Evolutionary conservation across 2,113 vertebrate genomes (phyloP).

Genomic region (Etia nguti): DNA sequence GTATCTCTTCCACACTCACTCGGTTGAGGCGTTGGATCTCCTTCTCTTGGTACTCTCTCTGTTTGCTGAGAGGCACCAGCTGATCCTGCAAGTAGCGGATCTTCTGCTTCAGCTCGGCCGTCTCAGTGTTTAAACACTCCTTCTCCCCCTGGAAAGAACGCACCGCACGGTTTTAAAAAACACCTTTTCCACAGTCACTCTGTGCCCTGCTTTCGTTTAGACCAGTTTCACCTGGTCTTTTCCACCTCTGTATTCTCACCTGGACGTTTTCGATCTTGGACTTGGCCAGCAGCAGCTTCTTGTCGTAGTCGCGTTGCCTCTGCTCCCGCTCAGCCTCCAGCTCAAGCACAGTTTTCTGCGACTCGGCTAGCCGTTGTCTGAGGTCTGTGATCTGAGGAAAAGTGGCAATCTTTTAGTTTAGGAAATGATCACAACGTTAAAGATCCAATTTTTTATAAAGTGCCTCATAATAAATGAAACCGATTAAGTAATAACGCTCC

Average conservation of each 20-base stretch:
- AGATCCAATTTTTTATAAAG: neutral
- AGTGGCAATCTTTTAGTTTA: neutral
- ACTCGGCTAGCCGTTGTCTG: conserved; percentile 84
- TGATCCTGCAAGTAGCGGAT: conserved; percentile 90
- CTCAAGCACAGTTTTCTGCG: conserved; percentile 82
- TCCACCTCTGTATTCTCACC: conserved; percentile 55
- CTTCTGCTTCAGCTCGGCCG: conserved; percentile 88
- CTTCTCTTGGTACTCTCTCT: conserved; percentile 93
- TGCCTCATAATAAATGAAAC: neutral
- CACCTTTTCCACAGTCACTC: neutral
- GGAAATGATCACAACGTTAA: neutral
- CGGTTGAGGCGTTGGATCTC: conserved; percentile 95
- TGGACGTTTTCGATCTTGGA: conserved; percentile 94
- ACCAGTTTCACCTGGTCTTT: neutral
- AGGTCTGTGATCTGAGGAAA: conserved; percentile 84
- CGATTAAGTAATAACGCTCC: neutral
- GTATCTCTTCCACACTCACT: conserved; percentile 58
- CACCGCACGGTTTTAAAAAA: neutral
- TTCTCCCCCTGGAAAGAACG: conserved; percentile 79
- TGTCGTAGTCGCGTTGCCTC: conserved; percentile 94
- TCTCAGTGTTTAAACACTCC: conserved; percentile 84
- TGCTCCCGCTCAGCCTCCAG: conserved; percentile 88
- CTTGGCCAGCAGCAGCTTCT: conserved; percentile 92
- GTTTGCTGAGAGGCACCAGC: conserved; percentile 85
- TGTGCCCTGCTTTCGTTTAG: neutral